These are phyloP conservation scores for Cynocephalus volans DNA, from an alignment of 2,113 vertebrate genomes.

Conservation along the genomic window DNA sequence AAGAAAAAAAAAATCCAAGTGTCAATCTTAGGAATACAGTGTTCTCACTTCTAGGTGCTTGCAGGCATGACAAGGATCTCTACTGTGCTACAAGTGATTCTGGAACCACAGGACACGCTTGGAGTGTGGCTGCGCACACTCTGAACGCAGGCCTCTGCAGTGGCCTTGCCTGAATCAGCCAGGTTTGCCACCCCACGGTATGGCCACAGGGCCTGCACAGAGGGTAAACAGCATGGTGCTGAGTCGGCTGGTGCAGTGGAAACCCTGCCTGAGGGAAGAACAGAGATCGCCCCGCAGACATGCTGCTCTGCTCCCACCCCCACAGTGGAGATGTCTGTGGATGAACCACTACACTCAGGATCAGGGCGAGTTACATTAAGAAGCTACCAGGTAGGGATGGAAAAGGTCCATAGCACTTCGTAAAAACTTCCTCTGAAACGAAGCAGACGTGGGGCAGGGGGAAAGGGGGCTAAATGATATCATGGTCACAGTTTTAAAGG, in stretches of 20 bases:
- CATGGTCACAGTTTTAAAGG: constrained; percentile 73
- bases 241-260: not conserved
- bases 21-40: not conserved
- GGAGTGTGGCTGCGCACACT: not conserved
- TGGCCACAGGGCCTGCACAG: accelerated
- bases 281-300: too few relatives aligned
- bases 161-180: not conserved
- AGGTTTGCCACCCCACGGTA: accelerated
- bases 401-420: not conserved
- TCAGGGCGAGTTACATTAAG: not conserved
- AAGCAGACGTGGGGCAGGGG: accelerated
- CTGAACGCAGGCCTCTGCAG: accelerated
- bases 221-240: too few relatives aligned
- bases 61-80: accelerated
- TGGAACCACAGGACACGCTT: not conserved
- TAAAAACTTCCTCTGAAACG: accelerated
- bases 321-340: too few relatives aligned
- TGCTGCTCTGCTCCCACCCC: accelerated
- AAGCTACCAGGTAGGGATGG: not conserved
- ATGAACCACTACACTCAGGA: accelerated
- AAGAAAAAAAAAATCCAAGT: not conserved
- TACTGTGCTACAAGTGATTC: accelerated
- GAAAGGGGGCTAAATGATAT: not conserved
- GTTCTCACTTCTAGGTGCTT: not conserved
- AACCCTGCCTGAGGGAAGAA: not conserved